A percentile compares a stretch with the other conserved stretches of the same genome.
Conservation (phyloP, 2,888 invertebrate species). For the Stictocephala bisonia region DNA sequence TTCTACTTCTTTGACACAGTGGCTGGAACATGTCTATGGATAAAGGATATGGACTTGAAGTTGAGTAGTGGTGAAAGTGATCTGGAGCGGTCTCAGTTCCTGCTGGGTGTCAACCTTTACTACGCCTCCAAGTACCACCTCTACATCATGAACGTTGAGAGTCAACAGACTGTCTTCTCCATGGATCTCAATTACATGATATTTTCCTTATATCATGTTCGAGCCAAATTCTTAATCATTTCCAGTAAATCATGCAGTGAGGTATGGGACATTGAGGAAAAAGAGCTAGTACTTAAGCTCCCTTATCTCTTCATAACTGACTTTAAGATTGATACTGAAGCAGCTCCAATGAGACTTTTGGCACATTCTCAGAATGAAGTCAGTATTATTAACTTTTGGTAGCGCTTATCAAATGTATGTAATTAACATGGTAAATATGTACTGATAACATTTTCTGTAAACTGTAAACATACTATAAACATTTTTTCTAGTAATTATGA, state of each 20-base stretch:
- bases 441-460: too few relatives aligned
- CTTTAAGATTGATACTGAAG: slow-evolving; percentile 17
- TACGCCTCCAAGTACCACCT: slow-evolving; percentile 12
- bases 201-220: slow-evolving; percentile 4
- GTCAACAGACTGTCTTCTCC: not conserved
- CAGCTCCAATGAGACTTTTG: slow-evolving; percentile 13
- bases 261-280: slow-evolving; percentile 24
- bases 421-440: too few relatives aligned
- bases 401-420: too few relatives aligned
- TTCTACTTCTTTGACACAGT: slow-evolving; percentile 7
- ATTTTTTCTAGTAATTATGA: too few relatives aligned
- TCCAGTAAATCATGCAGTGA: slow-evolving; percentile 16
- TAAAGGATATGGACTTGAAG: slow-evolving; percentile 17
- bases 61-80: slow-evolving; percentile 3
- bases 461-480: too few relatives aligned
- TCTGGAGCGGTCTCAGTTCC: slow-evolving; percentile 9
- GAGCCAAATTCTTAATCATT: slow-evolving; percentile 21
- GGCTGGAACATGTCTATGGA: not conserved
- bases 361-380: slow-evolving; percentile 29
- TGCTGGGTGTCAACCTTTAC: not conserved
- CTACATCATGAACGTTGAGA: not conserved
- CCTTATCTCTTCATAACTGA: slow-evolving; percentile 22
- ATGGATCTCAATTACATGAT: slow-evolving; percentile 11
- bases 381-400: slow-evolving; percentile 30
- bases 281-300: slow-evolving; percentile 6